phyloP scores from a whole-genome alignment of 2,113 vertebrate genomes.

The Melanocharis versteri region DNA sequence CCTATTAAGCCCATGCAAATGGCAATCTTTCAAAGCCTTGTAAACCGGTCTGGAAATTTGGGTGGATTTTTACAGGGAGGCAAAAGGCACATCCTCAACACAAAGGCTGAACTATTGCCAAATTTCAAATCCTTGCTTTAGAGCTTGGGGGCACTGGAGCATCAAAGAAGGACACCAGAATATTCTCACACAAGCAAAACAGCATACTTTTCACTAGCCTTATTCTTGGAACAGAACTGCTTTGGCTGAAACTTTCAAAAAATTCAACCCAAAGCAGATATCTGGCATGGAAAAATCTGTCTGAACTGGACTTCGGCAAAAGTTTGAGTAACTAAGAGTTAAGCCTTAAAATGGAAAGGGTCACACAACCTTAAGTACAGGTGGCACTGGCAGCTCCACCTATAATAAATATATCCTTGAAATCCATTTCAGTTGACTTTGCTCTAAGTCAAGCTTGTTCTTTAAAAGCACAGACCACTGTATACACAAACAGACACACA shows the following conservation, averaged over 20 bases:
- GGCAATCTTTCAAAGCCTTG: constrained; percentile 60
- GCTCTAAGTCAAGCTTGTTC: background rate
- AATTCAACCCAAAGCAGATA: constrained; percentile 15
- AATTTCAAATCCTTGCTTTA: constrained; percentile 50
- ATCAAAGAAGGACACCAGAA: constrained; percentile 44
- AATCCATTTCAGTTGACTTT: background rate
- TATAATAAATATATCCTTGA: background rate
- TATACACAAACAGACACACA: background rate
- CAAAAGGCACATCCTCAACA: constrained; percentile 50
- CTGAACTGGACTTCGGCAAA: background rate
- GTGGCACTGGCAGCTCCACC: background rate
- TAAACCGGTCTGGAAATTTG: constrained; percentile 55
- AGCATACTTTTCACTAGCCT: constrained; percentile 34
- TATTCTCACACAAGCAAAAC: constrained; percentile 55
- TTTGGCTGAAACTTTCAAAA: background rate
- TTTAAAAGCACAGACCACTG: background rate
- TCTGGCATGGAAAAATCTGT: background rate
- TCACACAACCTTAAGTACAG: background rate
- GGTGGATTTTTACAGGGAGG: constrained; percentile 57
- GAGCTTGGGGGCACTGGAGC: constrained; percentile 59
- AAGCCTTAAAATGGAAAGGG: background rate
- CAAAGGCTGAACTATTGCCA: constrained; percentile 59
- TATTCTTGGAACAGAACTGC: constrained; percentile 28
- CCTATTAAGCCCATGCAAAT: constrained; percentile 53
- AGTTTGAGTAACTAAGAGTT: background rate